These are phyloP conservation scores for Psephotus haematonotus DNA, from an alignment of 2,113 vertebrate genomes.

Conservation along the genomic window DNA sequence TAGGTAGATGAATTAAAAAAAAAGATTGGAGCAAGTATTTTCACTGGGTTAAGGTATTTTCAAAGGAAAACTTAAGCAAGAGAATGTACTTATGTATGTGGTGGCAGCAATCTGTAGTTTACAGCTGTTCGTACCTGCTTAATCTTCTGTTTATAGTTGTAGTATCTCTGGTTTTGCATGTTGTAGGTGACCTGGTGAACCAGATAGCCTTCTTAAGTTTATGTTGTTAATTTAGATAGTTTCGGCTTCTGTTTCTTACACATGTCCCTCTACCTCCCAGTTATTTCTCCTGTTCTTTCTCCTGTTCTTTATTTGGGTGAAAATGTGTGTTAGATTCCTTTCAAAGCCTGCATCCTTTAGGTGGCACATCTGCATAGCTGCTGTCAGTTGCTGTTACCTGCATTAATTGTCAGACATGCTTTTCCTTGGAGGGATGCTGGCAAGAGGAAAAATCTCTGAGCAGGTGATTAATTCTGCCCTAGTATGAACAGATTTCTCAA, in stretches of 20 bases:
- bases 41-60: background rate
- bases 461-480: background rate
- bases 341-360: background rate
- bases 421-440: background rate
- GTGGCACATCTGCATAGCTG: slow-evolving; percentile 10
- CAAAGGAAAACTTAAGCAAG: background rate
- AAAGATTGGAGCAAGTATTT: background rate
- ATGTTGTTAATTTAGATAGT: background rate
- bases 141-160: background rate
- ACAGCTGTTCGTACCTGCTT: background rate
- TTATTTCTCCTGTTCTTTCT: background rate
- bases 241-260: background rate
- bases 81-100: background rate
- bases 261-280: background rate
- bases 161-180: background rate
- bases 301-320: background rate
- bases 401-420: background rate
- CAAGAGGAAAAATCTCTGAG: background rate
- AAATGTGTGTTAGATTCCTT: background rate
- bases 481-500: background rate
- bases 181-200: background rate
- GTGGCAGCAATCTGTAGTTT: background rate
- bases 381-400: background rate
- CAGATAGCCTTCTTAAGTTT: background rate
- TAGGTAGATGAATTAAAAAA: background rate